Base-by-base conservation (phyloP, 2,113 vertebrate genomes). In the Talpa occidentalis region DNA sequence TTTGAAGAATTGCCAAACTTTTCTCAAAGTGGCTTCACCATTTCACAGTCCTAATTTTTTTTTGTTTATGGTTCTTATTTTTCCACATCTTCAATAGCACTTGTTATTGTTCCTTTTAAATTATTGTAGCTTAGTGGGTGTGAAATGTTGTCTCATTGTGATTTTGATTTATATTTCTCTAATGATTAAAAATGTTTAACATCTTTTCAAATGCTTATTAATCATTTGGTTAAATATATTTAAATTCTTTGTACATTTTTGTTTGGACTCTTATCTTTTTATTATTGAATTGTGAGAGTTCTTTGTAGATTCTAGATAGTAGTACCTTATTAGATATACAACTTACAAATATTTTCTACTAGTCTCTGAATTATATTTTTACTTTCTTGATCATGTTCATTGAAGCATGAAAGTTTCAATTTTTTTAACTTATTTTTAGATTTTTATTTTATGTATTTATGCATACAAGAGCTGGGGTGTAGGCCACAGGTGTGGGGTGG, bases 31-130 rank as follows among this genome's bases (percentile, higher is more conserved):
- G 54, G 35, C 30, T 28, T 69, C 30, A 59, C 49, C 62, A 59
- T 90, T 80, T 90, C 69, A 59, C 10, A 59, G 69, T 90, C 35
- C 52, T 49, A n/a, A n/a, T n/a, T n/a, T n/a, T n/a, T n/a, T n/a
- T n/a, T n/a, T n/a, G n/a, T n/a, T 90, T 59, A 89, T 9, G 17
- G 35, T 44, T 80, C 49, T 80, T 69, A 90, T 79, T 78, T 89
- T 28, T 56, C 87, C 47, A 56, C 30, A 69, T 44, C 49, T 19
- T 79, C 62, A 69, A 54, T 14, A 66, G 26, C 17, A 22, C n/a
- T 64, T 52, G 42, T 37, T 88, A 64, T 30, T 76, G 16, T 88
- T 70, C 26, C 32, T 64, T 67, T 40, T 56, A 40, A 82, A 56
- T 74, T 44, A 56, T 56, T 42, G 32, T 60, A 59, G 17, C 22